Base-by-base conservation (phyloP, 1,140 invertebrate species). In the Heliothis subflexa region DNA sequence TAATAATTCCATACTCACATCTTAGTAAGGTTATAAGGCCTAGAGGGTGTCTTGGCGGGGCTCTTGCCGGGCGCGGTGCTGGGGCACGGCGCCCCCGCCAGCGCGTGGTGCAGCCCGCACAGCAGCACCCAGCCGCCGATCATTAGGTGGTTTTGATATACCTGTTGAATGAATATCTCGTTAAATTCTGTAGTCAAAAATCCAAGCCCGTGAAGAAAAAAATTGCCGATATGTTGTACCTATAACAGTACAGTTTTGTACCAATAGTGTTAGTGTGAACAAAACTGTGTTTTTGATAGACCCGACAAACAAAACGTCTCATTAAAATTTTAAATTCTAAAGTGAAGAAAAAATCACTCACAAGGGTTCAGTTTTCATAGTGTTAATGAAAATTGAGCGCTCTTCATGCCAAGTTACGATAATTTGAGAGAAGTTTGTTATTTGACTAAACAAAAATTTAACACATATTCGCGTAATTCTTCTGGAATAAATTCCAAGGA, bases 71-170 rank as follows among this genome's bases (percentile, higher is more conserved):
- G 79, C 16, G 83, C 74, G 5, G 80, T 61, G 0, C 89, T 73
- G 10, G 95, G 94, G 0, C 92, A 93, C 45, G 95, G 95, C 1
- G 95, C 95, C 12, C 95, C 95, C 45, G 88, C 93, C 40, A 95
- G 85, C 21, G 92, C 92, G 80, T 95, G 94, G 54, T 99, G 98
- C n/a, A 99, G 95, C 11, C 98, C 98, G 72, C 97, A 97, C 16
- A 98, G 95, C 14, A 99, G 90, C 28, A 98, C 95, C 98, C 98
- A 99, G 0, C 97, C 97, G 10, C 98, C 98, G 81, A 98, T 96
- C 89, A 98, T 96, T 61, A 98, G 94, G 87, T 98, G 97, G 95
- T 99, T 99, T 95, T 99, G 98, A 79, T 97, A 96, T 79, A 98
- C 96, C 96, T 98, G 21, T 4, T n/a, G n/a, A 40, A 72, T 4